phyloP scores from a whole-genome alignment of 1,140 invertebrate species.

The Ericerus pela region DNA sequence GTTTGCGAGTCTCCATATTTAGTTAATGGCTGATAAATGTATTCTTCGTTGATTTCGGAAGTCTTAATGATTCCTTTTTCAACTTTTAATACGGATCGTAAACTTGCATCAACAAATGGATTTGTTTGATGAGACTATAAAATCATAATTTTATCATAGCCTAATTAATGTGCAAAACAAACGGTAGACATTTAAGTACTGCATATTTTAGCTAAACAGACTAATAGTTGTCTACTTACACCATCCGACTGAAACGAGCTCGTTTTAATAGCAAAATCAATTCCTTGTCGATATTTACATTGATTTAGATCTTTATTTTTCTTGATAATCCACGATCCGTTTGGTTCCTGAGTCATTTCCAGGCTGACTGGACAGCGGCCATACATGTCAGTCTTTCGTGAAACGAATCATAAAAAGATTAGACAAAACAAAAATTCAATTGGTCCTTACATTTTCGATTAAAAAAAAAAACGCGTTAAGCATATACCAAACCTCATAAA shows the following conservation, averaged over 20 bases:
- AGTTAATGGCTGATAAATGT: background rate
- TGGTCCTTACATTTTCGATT: background rate
- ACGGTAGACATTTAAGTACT: background rate
- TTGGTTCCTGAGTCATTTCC: background rate
- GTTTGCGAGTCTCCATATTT: slow-evolving; percentile 3
- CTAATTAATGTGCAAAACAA: background rate
- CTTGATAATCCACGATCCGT: background rate
- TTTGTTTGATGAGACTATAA: background rate
- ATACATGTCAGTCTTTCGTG: background rate
- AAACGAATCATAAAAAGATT: background rate
- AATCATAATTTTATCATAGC: background rate
- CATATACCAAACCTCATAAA: background rate
- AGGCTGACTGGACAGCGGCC: background rate
- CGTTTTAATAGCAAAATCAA: background rate
- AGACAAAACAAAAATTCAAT: background rate
- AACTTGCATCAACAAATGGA: slow-evolving; percentile 4
- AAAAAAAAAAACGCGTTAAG: background rate
- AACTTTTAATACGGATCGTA: background rate
- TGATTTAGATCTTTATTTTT: slow-evolving; percentile 3
- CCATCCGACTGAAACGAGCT: background rate
- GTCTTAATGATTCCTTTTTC: background rate
- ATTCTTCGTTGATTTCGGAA: background rate
- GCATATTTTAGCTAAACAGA: background rate
- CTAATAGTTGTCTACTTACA: background rate
- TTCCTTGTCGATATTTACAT: slow-evolving; percentile 1